Evolutionary conservation across 1,140 invertebrate genomes (phyloP).

Genomic region (Branchinecta lynchi): DNA sequence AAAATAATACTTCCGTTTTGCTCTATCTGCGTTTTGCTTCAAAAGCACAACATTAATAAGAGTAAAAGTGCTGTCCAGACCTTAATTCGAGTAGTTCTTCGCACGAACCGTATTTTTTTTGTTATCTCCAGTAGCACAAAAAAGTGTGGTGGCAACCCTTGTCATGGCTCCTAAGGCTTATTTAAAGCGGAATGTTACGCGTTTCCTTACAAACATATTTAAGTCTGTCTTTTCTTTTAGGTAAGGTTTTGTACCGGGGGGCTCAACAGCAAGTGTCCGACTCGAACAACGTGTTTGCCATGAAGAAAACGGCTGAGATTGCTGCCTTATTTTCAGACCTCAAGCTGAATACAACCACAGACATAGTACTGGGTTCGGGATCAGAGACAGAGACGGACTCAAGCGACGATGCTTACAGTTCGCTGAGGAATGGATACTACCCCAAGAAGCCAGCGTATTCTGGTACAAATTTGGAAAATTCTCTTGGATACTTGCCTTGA

Average conservation of each 20-base stretch:
- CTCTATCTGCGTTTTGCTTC: too few species aligned
- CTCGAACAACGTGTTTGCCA: slow-evolving; percentile 42
- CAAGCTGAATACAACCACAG: slow-evolving; percentile 31
- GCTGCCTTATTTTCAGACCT: slow-evolving; percentile 64
- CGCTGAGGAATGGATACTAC: slow-evolving; percentile 24
- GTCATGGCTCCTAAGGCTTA: too few species aligned
- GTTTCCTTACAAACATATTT: not conserved
- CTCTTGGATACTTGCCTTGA: slow-evolving; percentile 39
- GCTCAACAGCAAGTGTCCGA: not conserved
- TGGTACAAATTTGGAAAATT: slow-evolving; percentile 34
- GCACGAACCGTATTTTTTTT: too few species aligned
- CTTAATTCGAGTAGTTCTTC: too few species aligned
- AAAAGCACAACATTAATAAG: too few species aligned
- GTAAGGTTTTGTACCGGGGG: not conserved
- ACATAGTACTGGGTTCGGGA: slow-evolving; percentile 23
- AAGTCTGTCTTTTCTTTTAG: not conserved
- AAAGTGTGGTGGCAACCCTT: too few species aligned
- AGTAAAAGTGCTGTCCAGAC: too few species aligned
- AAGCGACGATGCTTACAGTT: slow-evolving; percentile 27
- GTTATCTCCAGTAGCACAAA: too few species aligned
- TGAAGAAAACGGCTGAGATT: slow-evolving; percentile 73
- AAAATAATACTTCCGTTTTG: too few species aligned
- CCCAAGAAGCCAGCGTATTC: slow-evolving; percentile 24
- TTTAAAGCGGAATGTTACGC: too few species aligned
- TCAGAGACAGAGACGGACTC: slow-evolving; percentile 22